Conservation (phyloP, 2,888 invertebrate species). For the Eilema depressum region DNA sequence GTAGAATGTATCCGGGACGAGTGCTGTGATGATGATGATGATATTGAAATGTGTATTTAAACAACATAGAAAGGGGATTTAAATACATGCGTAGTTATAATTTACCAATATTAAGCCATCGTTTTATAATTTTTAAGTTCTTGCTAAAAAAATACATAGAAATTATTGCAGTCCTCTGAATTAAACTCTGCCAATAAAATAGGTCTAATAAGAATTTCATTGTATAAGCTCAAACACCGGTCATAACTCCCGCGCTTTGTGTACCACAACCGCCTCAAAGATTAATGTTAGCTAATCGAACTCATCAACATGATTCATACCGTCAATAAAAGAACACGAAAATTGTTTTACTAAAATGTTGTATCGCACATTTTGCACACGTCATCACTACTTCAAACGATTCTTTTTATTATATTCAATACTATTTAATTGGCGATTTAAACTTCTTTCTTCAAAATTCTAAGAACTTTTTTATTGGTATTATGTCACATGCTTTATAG, state of each 20-base stretch:
- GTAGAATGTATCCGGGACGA: no score
- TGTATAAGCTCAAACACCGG: not conserved
- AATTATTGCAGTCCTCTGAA: not conserved
- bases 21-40: no score
- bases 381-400: conserved; percentile 6
- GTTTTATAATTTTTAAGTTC: not conserved
- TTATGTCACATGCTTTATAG: conserved; percentile 8
- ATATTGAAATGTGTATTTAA: no score
- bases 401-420: conserved; percentile 12
- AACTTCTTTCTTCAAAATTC: conserved; percentile 1
- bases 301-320: conserved; percentile 12
- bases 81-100: no score
- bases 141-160: not conserved
- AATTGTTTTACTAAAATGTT: conserved; percentile 6
- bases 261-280: conserved; percentile 16
- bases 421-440: conserved; percentile 11
- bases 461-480: conserved; percentile 7
- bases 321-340: conserved; percentile 11
- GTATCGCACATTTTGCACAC: conserved; percentile 8
- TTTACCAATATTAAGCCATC: not conserved
- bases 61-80: no score
- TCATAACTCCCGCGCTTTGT: conserved; percentile 25
- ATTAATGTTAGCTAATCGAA: conserved; percentile 7
- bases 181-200: not conserved
- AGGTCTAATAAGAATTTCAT: not conserved